These are phyloP conservation scores for Kryptopterus vitreolus DNA, from an alignment of 2,797 vertebrate species.

Conservation along the genomic window DNA sequence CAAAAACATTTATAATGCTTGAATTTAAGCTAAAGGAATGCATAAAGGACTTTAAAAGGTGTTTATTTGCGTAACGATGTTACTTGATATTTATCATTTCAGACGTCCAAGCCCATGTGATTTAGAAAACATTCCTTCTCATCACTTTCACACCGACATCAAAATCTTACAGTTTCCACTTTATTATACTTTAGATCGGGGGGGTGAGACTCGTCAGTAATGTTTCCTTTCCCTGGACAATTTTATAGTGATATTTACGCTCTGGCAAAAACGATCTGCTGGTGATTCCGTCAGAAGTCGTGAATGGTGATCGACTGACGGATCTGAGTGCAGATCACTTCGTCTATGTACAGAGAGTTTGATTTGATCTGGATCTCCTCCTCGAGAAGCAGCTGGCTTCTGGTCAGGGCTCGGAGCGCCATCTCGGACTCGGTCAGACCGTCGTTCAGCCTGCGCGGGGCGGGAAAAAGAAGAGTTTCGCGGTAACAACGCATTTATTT, in stretches of 20 bases:
- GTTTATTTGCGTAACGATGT: no score
- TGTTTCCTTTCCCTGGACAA: not conserved
- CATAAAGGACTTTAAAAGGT: no score
- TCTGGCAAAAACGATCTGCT: no score
- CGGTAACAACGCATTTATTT: not conserved
- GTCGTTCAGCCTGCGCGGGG: conserved; percentile 72
- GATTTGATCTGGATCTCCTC: conserved; percentile 83
- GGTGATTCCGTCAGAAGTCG: conserved; percentile 69
- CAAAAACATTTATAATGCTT: no score
- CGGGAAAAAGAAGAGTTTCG: not conserved
- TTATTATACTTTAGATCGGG: not conserved
- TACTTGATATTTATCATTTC: no score
- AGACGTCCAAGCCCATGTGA: conserved; percentile 18
- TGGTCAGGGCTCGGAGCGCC: conserved; percentile 74
- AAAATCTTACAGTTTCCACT: not conserved
- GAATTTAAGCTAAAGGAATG: no score
- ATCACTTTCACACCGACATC: not conserved
- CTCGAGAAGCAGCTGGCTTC: conserved; percentile 81
- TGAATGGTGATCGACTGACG: conserved; percentile 76
- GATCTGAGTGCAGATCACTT: conserved; percentile 83
- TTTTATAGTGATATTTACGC: not conserved
- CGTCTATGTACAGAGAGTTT: conserved; percentile 85
- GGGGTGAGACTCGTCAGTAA: not conserved
- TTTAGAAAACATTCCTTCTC: not conserved
- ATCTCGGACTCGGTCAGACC: conserved; percentile 70